Evolutionary conservation across 1,140 invertebrate species (phyloP).

Genomic region (Philotrypesis tridentata): DNA sequence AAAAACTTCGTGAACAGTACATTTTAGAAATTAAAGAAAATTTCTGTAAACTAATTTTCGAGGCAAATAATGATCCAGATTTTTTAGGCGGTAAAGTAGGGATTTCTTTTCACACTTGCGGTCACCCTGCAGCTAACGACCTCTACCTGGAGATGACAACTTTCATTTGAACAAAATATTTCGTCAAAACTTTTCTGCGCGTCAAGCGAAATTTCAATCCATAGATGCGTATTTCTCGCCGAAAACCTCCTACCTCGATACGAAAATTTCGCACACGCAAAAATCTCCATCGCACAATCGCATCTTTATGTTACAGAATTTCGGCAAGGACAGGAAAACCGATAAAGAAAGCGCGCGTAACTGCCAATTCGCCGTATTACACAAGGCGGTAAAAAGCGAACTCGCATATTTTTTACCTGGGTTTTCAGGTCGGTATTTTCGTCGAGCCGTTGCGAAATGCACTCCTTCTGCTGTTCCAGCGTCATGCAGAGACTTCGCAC

Average conservation of each 20-base stretch:
- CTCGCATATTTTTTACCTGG: too few relatives aligned
- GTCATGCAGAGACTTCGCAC: conserved; percentile 74
- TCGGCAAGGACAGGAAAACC: background rate
- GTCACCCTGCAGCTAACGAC: background rate
- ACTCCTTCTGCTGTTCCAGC: conserved; percentile 75
- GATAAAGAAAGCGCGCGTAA: background rate
- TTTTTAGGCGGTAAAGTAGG: conserved; percentile 1
- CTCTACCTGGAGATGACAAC: background rate
- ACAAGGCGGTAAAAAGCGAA: too few relatives aligned
- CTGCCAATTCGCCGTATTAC: background rate
- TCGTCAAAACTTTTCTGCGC: too few relatives aligned
- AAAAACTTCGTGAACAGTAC: too few relatives aligned
- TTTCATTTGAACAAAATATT: too few relatives aligned
- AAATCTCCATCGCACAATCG: background rate
- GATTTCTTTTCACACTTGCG: background rate
- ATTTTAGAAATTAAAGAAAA: too few relatives aligned
- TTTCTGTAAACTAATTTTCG: too few relatives aligned
- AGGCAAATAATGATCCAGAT: too few relatives aligned
- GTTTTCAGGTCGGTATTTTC: conserved; percentile 65
- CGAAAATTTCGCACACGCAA: background rate
- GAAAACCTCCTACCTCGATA: background rate
- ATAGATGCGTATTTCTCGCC: background rate
- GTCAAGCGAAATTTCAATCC: too few relatives aligned
- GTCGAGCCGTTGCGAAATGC: conserved; percentile 65
- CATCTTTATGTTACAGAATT: background rate